phyloP scores from a whole-genome alignment of 1,140 invertebrate species.

The Bathynomus jamesi region DNA sequence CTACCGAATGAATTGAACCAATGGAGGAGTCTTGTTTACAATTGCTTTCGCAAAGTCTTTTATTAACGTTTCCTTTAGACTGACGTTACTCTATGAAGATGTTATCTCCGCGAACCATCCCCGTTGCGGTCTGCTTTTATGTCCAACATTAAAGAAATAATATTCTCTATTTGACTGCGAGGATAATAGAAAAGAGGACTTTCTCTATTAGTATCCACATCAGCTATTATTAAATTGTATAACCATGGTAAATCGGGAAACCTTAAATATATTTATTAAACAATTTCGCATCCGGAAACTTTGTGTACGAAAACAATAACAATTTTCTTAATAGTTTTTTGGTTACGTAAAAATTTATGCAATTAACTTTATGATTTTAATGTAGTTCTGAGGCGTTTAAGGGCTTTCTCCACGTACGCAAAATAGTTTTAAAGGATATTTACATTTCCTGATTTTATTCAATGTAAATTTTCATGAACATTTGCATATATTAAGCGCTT shows the following conservation, averaged over 20 bases:
- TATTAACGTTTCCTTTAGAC: background rate
- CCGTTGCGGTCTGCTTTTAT: background rate
- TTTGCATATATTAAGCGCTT: no score
- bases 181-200: slow-evolving; percentile 1
- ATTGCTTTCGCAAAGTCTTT: background rate
- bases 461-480: no score
- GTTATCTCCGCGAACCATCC: background rate
- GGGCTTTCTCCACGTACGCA: no score
- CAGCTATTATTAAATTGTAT: slow-evolving; percentile 1
- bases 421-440: no score
- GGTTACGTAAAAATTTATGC: no score
- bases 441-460: no score
- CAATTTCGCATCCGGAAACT: background rate
- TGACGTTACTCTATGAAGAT: background rate
- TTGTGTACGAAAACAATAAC: background rate
- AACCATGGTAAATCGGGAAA: background rate
- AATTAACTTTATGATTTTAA: no score
- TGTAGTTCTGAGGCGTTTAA: no score
- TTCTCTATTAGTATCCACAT: background rate
- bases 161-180: background rate
- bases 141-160: background rate
- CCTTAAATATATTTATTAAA: background rate
- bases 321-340: background rate
- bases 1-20: background rate
- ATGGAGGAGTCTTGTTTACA: background rate